Evolutionary conservation across 2,113 vertebrate species (phyloP).

Genomic region (Pogona vitticeps): DNA sequence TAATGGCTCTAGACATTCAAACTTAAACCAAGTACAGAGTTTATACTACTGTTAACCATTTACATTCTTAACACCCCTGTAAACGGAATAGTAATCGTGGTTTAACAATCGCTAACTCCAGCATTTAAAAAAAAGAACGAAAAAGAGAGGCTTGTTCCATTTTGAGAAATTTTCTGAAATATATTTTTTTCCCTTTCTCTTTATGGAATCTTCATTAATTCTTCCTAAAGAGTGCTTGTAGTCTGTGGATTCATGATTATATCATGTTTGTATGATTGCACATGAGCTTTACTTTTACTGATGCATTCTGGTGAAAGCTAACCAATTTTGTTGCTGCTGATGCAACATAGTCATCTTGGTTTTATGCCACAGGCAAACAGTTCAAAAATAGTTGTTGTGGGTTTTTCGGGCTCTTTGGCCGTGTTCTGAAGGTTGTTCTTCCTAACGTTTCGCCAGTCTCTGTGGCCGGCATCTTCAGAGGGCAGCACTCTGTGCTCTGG

Average conservation of each 20-base stretch:
- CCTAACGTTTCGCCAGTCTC: too few species aligned
- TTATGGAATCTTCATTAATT: neutral
- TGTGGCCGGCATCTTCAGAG: too few species aligned
- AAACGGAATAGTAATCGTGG: constrained; percentile 72
- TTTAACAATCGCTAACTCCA: constrained; percentile 67
- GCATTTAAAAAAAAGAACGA: constrained; percentile 43
- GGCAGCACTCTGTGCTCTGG: too few species aligned
- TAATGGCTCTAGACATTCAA: constrained; percentile 78
- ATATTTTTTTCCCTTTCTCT: neutral
- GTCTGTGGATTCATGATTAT: neutral
- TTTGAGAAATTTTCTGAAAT: constrained; percentile 53
- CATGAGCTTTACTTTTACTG: neutral
- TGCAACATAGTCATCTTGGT: neutral
- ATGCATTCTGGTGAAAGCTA: neutral
- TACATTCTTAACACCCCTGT: constrained; percentile 77
- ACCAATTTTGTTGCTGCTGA: neutral
- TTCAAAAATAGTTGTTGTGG: neutral
- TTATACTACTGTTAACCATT: constrained; percentile 79
- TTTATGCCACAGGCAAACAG: neutral
- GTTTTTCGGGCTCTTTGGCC: too few species aligned
- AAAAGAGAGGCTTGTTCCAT: constrained; percentile 32
- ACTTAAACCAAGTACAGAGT: constrained; percentile 75
- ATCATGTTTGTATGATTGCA: neutral
- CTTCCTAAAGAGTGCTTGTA: neutral
- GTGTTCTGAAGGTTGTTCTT: too few species aligned